Evolutionary conservation across 2,113 vertebrate species (phyloP).

Genomic region (Gulo gulo): DNA sequence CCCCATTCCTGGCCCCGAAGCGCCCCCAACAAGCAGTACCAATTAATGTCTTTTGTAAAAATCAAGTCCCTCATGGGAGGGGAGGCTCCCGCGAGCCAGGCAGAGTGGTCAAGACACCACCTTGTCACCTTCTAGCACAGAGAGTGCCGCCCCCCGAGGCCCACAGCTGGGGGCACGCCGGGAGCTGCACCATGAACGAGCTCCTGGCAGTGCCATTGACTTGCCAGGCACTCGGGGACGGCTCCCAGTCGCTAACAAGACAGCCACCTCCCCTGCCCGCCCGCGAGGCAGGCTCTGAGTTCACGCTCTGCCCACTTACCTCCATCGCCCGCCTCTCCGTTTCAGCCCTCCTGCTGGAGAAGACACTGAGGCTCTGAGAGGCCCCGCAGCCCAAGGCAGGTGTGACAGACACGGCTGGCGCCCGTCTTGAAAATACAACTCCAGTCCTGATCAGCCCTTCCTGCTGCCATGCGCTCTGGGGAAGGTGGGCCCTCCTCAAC

Average conservation of each 20-base stretch:
- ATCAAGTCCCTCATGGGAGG: neutral
- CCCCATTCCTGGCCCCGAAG: neutral
- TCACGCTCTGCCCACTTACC: rapidly evolving
- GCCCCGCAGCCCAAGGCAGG: rapidly evolving
- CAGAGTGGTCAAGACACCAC: neutral
- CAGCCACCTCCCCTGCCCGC: rapidly evolving
- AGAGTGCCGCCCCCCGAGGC: neutral
- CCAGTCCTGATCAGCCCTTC: neutral
- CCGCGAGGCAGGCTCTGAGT: neutral
- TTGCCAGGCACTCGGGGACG: rapidly evolving
- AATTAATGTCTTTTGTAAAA: too few species aligned
- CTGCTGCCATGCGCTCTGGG: rapidly evolving
- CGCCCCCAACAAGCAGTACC: too few species aligned
- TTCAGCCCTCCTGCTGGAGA: neutral
- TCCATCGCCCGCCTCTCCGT: too few species aligned
- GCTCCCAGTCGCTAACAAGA: neutral
- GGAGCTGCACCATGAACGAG: rapidly evolving
- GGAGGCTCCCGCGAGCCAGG: neutral
- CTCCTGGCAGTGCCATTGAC: rapidly evolving
- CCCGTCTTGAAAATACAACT: neutral
- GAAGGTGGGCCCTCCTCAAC: neutral
- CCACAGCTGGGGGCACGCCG: rapidly evolving
- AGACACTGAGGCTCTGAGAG: neutral
- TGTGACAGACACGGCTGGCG: rapidly evolving
- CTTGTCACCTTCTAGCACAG: neutral